Evolutionary conservation across 37 sponge, comb jelly and placozoan genomes (phyloP).

Genomic region (Tethya wilhelma): DNA sequence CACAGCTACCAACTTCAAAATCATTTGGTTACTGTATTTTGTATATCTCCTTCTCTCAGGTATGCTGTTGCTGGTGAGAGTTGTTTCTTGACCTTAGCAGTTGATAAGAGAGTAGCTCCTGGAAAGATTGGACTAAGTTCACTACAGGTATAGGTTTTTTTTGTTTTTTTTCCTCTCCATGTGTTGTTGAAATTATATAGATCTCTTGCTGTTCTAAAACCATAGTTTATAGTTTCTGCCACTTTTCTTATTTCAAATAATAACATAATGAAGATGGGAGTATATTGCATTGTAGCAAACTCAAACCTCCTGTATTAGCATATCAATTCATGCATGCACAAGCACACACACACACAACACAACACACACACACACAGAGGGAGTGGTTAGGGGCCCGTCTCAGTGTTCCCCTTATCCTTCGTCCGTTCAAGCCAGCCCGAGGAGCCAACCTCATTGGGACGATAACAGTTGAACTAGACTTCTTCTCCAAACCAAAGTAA

Average conservation of each 20-base stretch:
- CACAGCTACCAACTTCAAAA: too few species aligned
- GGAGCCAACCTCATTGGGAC: conserved; percentile 6
- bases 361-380: conserved; percentile 32
- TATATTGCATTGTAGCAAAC: too few species aligned
- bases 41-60: not conserved
- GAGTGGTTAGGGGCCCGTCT: conserved; percentile 41
- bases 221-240: not conserved
- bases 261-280: too few species aligned
- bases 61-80: not conserved
- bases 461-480: conserved; percentile 42
- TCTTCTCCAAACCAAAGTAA: conserved; percentile 43
- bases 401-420: not conserved
- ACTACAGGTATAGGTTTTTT: conserved; percentile 40
- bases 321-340: not conserved
- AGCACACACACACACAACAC: too few species aligned
- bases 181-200: too few species aligned
- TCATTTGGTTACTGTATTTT: too few species aligned
- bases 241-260: too few species aligned
- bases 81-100: conserved; percentile 16
- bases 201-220: too few species aligned
- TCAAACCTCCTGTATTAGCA: not conserved
- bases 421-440: not conserved
- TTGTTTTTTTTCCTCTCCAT: not conserved
- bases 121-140: conserved; percentile 49
- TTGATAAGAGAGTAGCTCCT: not conserved